Percentiles rank a stretch among this genome's conserved stretches.
phyloP scores from a whole-genome alignment of 2,888 invertebrate species.

The Hirtodrosophila duncani region DNA sequence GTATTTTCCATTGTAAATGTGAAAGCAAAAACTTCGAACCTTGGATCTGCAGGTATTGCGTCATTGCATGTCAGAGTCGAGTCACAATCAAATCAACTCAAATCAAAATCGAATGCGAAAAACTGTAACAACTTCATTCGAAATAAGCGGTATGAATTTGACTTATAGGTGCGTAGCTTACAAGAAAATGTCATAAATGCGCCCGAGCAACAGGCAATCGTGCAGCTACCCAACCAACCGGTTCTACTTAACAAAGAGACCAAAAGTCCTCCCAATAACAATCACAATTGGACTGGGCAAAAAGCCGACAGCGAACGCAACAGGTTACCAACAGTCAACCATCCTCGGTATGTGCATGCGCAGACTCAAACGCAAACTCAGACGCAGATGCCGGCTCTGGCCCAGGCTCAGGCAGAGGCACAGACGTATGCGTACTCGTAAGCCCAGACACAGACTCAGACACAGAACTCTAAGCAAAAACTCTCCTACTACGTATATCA shows the following conservation, averaged over 20 bases:
- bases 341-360: constrained; percentile 32
- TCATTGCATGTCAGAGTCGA: constrained; percentile 63
- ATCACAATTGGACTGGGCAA: constrained; percentile 41
- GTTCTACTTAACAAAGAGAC: constrained; percentile 33
- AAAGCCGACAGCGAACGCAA: constrained; percentile 64
- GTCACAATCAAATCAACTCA: constrained; percentile 65
- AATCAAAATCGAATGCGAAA: constrained; percentile 37
- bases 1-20: too few relatives aligned
- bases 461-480: constrained; percentile 1
- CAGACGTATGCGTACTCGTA: constrained; percentile 22
- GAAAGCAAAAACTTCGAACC: constrained; percentile 40
- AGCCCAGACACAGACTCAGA: background rate
- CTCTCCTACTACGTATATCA: constrained; percentile 55
- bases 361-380: constrained; percentile 20
- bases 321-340: constrained; percentile 58
- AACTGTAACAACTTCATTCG: constrained; percentile 72
- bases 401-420: background rate
- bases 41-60: constrained; percentile 53
- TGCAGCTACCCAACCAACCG: constrained; percentile 15
- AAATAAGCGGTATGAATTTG: constrained; percentile 56
- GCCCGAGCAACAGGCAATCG: constrained; percentile 27
- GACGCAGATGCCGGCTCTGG: background rate
- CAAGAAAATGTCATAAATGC: constrained; percentile 69
- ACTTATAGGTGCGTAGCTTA: constrained; percentile 71
- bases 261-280: too few relatives aligned